A percentile compares a stretch with the other conserved stretches of the same genome.
Conservation (phyloP, 2,888 invertebrate species). For the Smittia sp. region DNA sequence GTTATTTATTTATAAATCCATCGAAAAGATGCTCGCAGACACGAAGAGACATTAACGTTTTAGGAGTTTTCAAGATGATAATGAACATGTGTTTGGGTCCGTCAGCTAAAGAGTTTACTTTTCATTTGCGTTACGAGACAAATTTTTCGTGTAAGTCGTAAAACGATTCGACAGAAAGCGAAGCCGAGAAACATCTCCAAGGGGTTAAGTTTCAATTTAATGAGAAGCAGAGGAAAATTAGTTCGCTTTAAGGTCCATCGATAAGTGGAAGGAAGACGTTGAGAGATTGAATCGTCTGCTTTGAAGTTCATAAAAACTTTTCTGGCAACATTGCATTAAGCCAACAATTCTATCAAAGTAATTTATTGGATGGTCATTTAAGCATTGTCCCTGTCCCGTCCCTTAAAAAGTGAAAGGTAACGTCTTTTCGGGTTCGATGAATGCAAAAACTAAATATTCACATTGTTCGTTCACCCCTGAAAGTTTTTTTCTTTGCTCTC, state of each 20-base stretch:
- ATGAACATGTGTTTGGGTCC: conserved; percentile 33
- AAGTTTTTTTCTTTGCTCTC: neutral
- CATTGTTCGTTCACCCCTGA: conserved; percentile 2
- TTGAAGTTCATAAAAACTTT: neutral
- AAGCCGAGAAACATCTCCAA: neutral
- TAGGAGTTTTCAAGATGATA: conserved; percentile 7
- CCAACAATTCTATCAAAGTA: conserved; percentile 29
- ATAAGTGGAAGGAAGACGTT: neutral
- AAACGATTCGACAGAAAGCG: conserved; percentile 13
- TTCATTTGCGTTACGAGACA: conserved; percentile 24
- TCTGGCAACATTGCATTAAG: conserved; percentile 19
- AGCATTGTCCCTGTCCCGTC: neutral
- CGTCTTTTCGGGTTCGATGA: neutral
- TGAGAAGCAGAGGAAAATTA: conserved; percentile 18
- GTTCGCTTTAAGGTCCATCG: neutral
- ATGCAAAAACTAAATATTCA: conserved; percentile 2
- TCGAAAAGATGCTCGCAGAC: neutral
- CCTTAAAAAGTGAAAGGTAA: conserved; percentile 32
- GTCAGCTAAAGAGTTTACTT: conserved; percentile 29
- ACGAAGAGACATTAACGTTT: neutral
- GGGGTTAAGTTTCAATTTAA: conserved; percentile 37
- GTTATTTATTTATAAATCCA: conserved; percentile 29
- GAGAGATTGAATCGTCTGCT: conserved; percentile 16
- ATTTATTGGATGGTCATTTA: conserved; percentile 38
- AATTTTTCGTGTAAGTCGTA: conserved; percentile 25